Evolutionary conservation across 2,113 vertebrate species (phyloP).

Genomic region (Phyllopteryx taeniolatus): DNA sequence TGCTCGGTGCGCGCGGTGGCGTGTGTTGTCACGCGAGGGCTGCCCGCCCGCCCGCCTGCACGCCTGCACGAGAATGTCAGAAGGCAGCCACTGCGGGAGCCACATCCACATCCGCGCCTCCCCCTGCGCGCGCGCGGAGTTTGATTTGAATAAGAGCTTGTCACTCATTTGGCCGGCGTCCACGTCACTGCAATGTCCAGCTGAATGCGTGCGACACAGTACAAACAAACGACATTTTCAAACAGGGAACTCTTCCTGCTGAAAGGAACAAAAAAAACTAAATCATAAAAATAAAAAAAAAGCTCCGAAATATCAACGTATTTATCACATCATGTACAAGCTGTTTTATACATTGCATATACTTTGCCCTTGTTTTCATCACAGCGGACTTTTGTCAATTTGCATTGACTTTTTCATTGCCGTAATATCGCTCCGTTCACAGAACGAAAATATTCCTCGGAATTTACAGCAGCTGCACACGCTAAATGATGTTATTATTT

Average conservation of each 20-base stretch:
- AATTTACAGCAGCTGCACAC: too few species aligned
- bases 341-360: too few species aligned
- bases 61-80: conserved; percentile 72
- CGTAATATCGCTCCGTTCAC: too few species aligned
- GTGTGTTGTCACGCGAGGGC: conserved; percentile 77
- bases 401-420: too few species aligned
- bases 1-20: conserved; percentile 63
- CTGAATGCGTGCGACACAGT: conserved; percentile 18
- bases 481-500: too few species aligned
- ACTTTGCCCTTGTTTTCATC: too few species aligned
- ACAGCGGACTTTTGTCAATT: too few species aligned
- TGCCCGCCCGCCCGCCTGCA: conserved; percentile 50
- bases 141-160: conserved; percentile 77
- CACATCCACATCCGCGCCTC: conserved; percentile 79
- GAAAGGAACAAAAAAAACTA: neutral
- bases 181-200: conserved; percentile 72
- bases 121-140: conserved; percentile 67
- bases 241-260: neutral
- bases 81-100: conserved; percentile 67
- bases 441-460: too few species aligned
- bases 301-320: neutral
- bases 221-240: conserved; percentile 12
- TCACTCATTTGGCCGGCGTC: conserved; percentile 73
- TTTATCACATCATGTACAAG: neutral
- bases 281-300: neutral